These are phyloP conservation scores for Xyliphius kryptos DNA, from an alignment of 2,113 vertebrate species.

Conservation along the genomic window DNA sequence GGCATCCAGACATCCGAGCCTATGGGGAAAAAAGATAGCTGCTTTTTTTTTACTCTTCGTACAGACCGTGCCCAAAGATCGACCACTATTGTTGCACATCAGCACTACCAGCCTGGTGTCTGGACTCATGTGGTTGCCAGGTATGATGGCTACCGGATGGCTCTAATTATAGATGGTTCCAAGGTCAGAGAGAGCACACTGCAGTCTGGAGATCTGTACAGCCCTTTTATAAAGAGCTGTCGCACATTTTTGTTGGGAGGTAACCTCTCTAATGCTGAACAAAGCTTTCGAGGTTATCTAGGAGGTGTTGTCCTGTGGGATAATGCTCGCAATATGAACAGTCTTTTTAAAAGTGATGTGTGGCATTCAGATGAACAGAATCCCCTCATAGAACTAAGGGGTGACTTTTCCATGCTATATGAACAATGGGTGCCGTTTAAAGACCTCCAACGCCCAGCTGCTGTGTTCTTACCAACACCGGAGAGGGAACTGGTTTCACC, in stretches of 20 bases:
- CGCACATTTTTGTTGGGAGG: conserved; percentile 82
- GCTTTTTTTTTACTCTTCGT: conserved; percentile 88
- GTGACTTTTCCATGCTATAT: conserved; percentile 62
- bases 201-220: conserved; percentile 79
- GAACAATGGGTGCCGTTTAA: conserved; percentile 72
- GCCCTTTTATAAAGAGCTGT: conserved; percentile 83
- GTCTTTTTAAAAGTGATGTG: conserved; percentile 63
- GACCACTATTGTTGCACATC: conserved; percentile 67
- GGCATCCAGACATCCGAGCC: conserved; percentile 75
- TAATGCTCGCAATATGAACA: conserved; percentile 57
- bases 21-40: conserved; percentile 69
- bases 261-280: conserved; percentile 66
- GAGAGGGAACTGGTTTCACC: conserved; percentile 65
- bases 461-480: conserved; percentile 58
- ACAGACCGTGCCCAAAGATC: conserved; percentile 77
- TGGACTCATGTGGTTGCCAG: conserved; percentile 86
- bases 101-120: conserved; percentile 64
- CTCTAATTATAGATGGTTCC: conserved; percentile 79
- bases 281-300: conserved; percentile 77
- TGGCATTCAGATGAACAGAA: conserved; percentile 12
- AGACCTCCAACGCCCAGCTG: conserved; percentile 62
- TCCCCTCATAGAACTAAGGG: conserved; percentile 53
- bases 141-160: conserved; percentile 77
- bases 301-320: conserved; percentile 74
- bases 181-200: conserved; percentile 70